Base-by-base conservation (phyloP, 2,888 invertebrate species). In the Nephrotoma flavescens region DNA sequence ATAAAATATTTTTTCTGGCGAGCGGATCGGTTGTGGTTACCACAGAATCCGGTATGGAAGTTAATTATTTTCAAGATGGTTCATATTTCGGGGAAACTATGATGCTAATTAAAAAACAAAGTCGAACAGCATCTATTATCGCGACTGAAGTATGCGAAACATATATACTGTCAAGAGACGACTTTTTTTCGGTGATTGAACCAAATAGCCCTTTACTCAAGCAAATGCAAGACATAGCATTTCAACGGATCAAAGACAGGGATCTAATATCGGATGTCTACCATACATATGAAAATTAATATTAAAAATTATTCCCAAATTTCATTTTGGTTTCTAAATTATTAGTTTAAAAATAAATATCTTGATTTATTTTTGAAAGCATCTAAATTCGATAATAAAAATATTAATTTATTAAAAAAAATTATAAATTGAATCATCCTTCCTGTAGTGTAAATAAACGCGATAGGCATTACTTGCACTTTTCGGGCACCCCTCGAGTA, bases 1-100 rank as follows among this genome's bases (percentile, higher is more conserved):
- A 93, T 87, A 92, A 92, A 86, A 94, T 94, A 94, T 94, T 93
- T 88, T 94, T 94, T 88, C 93, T 94, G 87, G 92, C 92, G 1
- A 92, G 90, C 19, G 94, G 94, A 7, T 93, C 93, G 0, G 93
- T 93, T 0, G 93, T 93, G 0, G 91, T 93, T 87, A n/a, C 85
- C 15, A 83, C 86, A 12, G 6, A 19, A 44, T 44, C 11, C n/a
- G 44, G 42, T 1, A 19, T 11, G 6, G 7, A 86, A 42, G 1
- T 71, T 6, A 12, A 42, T 19, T 42, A 44, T 12, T 89, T 93
- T 86, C 90, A 92, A 87, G 93, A 93, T 87, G 93, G 93, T 9
- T 91, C 91, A 15, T 91, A 92, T 88, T 93, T 93, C 88, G 93
- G 93, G 0, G 93, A 93, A 89, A 90, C 91, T 83, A 91, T 92